These are phyloP conservation scores for Eristalinus sepulchralis DNA, from an alignment of 2,888 invertebrate genomes.

Conservation along the genomic window DNA sequence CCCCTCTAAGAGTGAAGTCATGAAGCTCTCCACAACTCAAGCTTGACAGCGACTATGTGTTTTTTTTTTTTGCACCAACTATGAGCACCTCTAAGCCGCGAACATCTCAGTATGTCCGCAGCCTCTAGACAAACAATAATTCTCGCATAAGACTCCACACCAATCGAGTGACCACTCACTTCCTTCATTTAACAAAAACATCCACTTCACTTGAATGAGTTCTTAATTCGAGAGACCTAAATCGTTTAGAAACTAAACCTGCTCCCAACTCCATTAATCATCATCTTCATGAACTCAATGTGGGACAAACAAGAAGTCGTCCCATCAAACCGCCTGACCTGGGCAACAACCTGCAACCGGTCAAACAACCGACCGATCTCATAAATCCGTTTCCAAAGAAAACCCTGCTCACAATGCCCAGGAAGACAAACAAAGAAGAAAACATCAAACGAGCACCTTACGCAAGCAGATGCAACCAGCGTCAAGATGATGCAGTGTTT, in stretches of 20 bases:
- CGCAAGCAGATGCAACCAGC: not conserved
- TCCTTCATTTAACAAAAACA: not conserved
- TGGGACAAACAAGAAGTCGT: not conserved
- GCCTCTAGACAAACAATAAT: too few species aligned
- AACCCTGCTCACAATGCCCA: not conserved
- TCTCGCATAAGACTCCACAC: not conserved
- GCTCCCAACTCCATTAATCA: not conserved
- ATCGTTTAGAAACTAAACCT: not conserved
- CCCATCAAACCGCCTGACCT: not conserved
- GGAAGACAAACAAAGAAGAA: not conserved
- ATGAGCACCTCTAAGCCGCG: too few species aligned
- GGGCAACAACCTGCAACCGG: not conserved
- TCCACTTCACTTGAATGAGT: not conserved
- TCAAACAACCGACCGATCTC: not conserved
- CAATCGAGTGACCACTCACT: too few species aligned
- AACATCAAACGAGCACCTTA: not conserved
- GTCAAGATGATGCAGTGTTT: slow-evolving; percentile 1
- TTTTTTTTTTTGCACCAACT: too few species aligned
- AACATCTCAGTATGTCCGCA: too few species aligned
- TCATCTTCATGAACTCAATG: not conserved
- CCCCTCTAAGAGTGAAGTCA: too few species aligned
- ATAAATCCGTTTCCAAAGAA: not conserved
- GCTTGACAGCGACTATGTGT: too few species aligned
- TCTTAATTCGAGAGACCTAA: not conserved
- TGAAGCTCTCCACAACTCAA: too few species aligned